Evolutionary conservation across 2,888 invertebrate species (phyloP), one percentile per base, ranked within the genome.

Genomic region (Ennomos quercinarius): DNA sequence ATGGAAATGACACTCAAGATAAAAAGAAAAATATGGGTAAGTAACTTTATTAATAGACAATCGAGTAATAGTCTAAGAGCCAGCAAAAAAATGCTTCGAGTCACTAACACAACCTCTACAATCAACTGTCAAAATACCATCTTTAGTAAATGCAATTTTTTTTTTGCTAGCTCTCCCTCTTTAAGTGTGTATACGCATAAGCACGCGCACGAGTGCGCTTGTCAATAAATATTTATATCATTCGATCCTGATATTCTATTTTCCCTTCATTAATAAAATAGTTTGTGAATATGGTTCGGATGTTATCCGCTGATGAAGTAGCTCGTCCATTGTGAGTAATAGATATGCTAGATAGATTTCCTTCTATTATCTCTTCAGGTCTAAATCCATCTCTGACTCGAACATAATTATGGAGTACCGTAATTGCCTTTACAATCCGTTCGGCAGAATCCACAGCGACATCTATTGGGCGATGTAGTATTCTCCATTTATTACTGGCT

Each of bases 391-490:
- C 43, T 27, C 17, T 43, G 2, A 43, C 9, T 27, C 43, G 17
- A 10, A 43, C 27, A 27, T 43, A 10, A 27, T 43, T 43, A 4
- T 43, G 41, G n/a, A 41, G 41, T 41, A 12, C 12, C 4, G 11
- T 11, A 11, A 41, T 41, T 12, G 41, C 41, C 12, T 41, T 41
- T n/a, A 41, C 41, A 11, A 41, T 41, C 41, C 5, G 3, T 41
- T 41, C 12, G n/a, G 41, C 41, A 41, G 6, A 17, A 17, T 17
- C 17, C 17, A 17, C 17, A 17, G 17, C 17, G 13, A 64, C 56
- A 44, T 66, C 54, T 54, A 66, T 38, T 49, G 75, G 71, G 52
- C 73, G 64, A 74, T 63, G 65, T 9, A 66, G 46, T 54, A 63
- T 59, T 48, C 66, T 27, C 60, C 60, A 66, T 40, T 63, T 79